Base-by-base conservation (phyloP, 2,113 vertebrate species). In the Phodopus roborovskii region DNA sequence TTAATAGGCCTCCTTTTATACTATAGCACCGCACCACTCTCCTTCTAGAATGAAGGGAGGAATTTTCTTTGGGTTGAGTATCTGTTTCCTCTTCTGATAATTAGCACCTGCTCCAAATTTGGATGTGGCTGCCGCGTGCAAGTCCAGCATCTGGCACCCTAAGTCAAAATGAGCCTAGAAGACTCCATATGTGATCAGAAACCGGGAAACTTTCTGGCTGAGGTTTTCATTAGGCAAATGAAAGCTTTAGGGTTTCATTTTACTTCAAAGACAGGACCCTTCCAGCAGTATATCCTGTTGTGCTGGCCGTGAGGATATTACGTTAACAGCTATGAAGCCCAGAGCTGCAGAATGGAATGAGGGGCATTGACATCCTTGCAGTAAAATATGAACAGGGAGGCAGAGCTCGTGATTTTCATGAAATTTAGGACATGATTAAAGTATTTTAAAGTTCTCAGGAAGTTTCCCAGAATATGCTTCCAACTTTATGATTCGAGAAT, bases 241-340 rank as follows among this genome's bases (percentile, higher is more conserved):
- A 97, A 98, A 98, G 97, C 97, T 94, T 97, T 94, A 97, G 97
- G 96, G 97, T 97, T 98, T 98, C 97, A 98, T 98, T 98, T 98
- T 94, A 86, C 97, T 98, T 98, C 95, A 96, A 98, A 98, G 97
- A 96, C 97, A 95, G 96, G 92, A 97, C 96, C 90, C 95, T 96
- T 75, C 77, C 50, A 97, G 90, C 42, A 78, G 86, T 95, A 82
- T 83, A 97, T 98, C 92, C 96, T 98, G 92, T 97, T 87, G 68
- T 0, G 0, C 24, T 96, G 81, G 71, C 95, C 95, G 94, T 58
- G 93, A 98, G 97, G 97, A 97, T 93, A 36, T 83, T 98, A 39
- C 97, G 45, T 77, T 97, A 97, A 96, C 95, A 90, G 66, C 96
- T 95, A 93, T 88, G 45, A 96, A 93, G 94, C 90, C 82, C 56